Conservation (phyloP, 2,113 vertebrate genomes). For the Copsychus sechellarum region DNA sequence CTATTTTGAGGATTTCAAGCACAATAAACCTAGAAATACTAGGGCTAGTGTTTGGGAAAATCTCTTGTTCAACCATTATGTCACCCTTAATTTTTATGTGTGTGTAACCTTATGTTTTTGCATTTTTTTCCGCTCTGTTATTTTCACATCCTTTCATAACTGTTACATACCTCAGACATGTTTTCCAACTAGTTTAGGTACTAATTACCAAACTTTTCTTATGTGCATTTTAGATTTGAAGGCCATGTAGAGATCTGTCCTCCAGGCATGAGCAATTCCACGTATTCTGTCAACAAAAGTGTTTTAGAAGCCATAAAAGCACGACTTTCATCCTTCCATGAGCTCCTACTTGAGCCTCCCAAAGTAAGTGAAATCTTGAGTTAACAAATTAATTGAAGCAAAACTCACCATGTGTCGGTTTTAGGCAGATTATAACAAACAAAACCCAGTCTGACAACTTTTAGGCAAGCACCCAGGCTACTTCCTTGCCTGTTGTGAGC, state of each 20-base stretch:
- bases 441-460: not conserved
- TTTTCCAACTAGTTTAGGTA: not conserved
- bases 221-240: constrained; percentile 83
- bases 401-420: not conserved
- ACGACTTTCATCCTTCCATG: constrained; percentile 92
- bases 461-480: not conserved
- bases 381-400: not conserved
- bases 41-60: not conserved
- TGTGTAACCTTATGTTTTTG: not conserved
- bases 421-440: not conserved
- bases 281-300: constrained; percentile 91
- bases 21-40: not conserved
- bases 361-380: constrained; percentile 79
- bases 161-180: not conserved
- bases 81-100: not conserved
- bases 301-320: constrained; percentile 94
- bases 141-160: not conserved
- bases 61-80: not conserved
- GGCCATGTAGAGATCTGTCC: constrained; percentile 94
- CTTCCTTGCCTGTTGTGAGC: not conserved
- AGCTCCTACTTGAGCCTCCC: constrained; percentile 93
- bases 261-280: constrained; percentile 90
- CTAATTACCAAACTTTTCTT: not conserved
- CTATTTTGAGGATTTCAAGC: not conserved
- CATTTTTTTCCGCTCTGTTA: not conserved